phyloP scores from a whole-genome alignment of 2,888 invertebrate genomes.

The Cabera pusaria region DNA sequence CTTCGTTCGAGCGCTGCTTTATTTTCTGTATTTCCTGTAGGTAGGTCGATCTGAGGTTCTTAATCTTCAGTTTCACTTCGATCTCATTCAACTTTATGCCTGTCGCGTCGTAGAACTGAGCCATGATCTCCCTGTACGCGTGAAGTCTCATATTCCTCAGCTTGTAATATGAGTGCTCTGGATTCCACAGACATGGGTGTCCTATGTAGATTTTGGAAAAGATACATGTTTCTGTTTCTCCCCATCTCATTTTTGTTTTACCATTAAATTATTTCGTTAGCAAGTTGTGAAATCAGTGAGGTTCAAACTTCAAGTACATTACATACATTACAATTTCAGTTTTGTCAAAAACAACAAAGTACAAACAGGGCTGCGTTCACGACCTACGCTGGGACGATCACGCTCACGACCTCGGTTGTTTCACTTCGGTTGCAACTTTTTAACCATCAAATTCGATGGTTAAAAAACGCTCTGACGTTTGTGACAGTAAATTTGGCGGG shows the following conservation, averaged over 20 bases:
- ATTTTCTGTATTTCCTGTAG: conserved; percentile 60
- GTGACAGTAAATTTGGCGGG: no score
- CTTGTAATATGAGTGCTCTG: conserved; percentile 58
- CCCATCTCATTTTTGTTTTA: conserved; percentile 68
- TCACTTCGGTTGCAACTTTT: no score
- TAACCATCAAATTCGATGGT: no score
- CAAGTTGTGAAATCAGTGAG: no score
- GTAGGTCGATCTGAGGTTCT: conserved; percentile 60
- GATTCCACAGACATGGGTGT: conserved; percentile 70
- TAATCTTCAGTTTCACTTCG: conserved; percentile 58
- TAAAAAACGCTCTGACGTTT: no score
- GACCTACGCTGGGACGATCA: no score
- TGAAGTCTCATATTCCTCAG: conserved; percentile 51
- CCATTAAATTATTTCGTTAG: no score
- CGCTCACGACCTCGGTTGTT: no score
- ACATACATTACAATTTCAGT: no score
- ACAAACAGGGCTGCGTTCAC: no score
- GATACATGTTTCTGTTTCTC: conserved; percentile 64
- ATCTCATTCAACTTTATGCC: conserved; percentile 52
- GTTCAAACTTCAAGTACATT: no score
- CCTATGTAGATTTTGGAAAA: conserved; percentile 72
- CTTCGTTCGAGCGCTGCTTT: conserved; percentile 45
- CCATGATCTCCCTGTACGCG: conserved; percentile 54
- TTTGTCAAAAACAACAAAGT: no score
- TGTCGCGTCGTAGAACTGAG: conserved; percentile 50